phyloP scores from a whole-genome alignment of 2,113 vertebrate genomes.

The Oreotrochilus melanogaster region DNA sequence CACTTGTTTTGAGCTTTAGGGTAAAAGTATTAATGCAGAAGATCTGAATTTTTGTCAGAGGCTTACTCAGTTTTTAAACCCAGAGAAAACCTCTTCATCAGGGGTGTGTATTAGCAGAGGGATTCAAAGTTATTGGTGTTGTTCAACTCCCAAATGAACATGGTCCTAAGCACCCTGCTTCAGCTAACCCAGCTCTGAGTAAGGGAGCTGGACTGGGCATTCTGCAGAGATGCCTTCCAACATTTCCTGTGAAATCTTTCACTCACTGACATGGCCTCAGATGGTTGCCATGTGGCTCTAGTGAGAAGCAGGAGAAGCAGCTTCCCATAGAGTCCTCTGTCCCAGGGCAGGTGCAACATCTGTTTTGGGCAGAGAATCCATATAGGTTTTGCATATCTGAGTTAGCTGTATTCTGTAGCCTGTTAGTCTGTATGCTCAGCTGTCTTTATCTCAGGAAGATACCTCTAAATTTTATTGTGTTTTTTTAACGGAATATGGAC shows the following conservation, averaged over 20 bases:
- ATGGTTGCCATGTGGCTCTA: accelerated
- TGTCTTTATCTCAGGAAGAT: not conserved
- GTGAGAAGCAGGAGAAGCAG: not conserved
- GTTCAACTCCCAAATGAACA: not conserved
- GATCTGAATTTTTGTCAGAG: not conserved
- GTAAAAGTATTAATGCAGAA: not conserved
- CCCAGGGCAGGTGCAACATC: not conserved
- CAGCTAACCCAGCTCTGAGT: not conserved
- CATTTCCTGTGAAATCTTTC: not conserved
- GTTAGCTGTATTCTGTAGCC: not conserved
- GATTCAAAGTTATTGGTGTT: not conserved
- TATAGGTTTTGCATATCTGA: not conserved
- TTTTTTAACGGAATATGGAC: not conserved
- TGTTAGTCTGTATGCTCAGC: not conserved
- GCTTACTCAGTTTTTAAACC: not conserved
- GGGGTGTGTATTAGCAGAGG: not conserved
- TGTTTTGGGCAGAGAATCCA: not conserved
- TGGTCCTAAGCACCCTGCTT: not conserved
- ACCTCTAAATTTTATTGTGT: not conserved
- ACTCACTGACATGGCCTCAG: accelerated
- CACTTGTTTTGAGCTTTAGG: not conserved
- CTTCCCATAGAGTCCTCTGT: not conserved
- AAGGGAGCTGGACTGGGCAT: accelerated
- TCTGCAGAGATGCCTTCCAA: not conserved
- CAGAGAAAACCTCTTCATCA: not conserved